Conservation (phyloP, 1,140 invertebrate species). For the Drosophila saltans region DNA sequence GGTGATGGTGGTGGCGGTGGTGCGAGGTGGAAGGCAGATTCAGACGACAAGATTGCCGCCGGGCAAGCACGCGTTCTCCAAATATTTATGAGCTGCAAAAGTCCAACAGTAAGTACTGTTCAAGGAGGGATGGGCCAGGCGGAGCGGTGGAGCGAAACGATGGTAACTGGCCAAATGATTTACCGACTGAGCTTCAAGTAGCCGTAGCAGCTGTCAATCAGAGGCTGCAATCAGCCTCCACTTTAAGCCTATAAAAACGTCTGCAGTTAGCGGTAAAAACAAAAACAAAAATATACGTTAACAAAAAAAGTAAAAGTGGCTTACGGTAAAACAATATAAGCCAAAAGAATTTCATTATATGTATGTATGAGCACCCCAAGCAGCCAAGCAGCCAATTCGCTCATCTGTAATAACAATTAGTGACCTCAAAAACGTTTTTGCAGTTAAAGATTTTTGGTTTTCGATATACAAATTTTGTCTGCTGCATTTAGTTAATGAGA, state of each 20-base stretch:
- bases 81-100: conserved; percentile 67
- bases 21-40: conserved; percentile 22
- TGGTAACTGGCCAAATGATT: conserved; percentile 58
- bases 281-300: conserved; percentile 13
- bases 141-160: not conserved
- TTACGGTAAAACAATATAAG: conserved; percentile 68
- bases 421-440: conserved; percentile 77
- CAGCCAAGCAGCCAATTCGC: conserved; percentile 49
- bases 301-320: conserved; percentile 73
- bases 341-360: conserved; percentile 48
- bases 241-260: conserved; percentile 76
- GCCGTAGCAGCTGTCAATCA: conserved; percentile 73
- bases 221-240: conserved; percentile 72
- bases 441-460: conserved; percentile 59
- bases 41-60: conserved; percentile 44
- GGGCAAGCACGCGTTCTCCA: conserved; percentile 67
- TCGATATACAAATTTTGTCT: conserved; percentile 41
- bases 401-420: conserved; percentile 60
- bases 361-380: not conserved
- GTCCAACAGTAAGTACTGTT: not conserved
- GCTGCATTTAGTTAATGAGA: conserved; percentile 73
- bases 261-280: conserved; percentile 58
- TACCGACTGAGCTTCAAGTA: conserved; percentile 74
- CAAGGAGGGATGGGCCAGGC: conserved; percentile 3
- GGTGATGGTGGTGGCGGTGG: not conserved